Conservation (phyloP, 2,113 vertebrate genomes). For the Empidonax alnorum region DNA sequence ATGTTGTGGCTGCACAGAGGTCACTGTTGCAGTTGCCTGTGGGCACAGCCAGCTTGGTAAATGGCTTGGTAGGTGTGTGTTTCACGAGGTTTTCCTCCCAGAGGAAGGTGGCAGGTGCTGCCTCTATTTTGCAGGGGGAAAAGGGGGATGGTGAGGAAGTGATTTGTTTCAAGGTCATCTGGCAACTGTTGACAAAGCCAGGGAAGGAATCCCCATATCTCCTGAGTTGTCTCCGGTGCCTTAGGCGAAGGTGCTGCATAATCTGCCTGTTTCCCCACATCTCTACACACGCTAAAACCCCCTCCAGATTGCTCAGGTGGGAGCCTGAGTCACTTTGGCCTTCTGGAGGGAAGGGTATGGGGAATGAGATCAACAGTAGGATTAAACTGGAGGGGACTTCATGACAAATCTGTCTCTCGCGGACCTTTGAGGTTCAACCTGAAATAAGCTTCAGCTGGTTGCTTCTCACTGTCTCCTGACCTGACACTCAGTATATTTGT, state of each 20-base stretch:
- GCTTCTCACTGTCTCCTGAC: background rate
- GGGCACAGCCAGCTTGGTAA: background rate
- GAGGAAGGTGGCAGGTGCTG: background rate
- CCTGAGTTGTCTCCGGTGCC: background rate
- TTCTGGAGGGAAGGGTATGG: background rate
- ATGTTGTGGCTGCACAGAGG: background rate
- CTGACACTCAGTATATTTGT: background rate
- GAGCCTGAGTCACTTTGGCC: background rate
- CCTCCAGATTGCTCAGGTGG: background rate
- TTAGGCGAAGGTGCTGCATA: background rate
- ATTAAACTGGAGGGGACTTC: background rate
- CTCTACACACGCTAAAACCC: background rate
- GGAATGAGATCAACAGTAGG: background rate
- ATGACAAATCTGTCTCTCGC: background rate
- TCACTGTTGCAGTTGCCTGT: background rate
- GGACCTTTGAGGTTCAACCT: background rate
- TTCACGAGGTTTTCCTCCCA: background rate
- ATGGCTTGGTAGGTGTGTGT: rapidly evolving
- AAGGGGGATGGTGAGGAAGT: background rate
- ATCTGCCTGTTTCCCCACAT: background rate
- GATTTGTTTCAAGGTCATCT: background rate
- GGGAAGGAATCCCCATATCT: background rate
- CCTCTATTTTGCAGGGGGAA: background rate
- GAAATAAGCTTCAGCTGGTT: background rate
- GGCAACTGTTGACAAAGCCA: background rate